Percentiles rank a stretch among this genome's conserved stretches.
phyloP scores from a whole-genome alignment of 2,888 invertebrate genomes.

The Sphecodes monilicornis region DNA sequence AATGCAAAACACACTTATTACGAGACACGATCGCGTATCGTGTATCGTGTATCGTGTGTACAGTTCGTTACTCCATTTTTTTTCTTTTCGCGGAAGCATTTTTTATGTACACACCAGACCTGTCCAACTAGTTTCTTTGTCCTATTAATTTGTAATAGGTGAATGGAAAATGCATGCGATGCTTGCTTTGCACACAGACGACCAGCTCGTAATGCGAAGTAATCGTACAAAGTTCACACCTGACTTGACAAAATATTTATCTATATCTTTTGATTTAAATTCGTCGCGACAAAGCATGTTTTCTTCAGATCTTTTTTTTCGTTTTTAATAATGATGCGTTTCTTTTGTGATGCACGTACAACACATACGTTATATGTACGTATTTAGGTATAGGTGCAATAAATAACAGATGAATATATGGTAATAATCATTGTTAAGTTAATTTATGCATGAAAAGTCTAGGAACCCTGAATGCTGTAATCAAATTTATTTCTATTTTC shows the following conservation, averaged over 20 bases:
- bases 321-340: neutral
- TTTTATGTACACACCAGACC: conserved; percentile 6
- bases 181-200: neutral
- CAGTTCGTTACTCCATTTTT: neutral
- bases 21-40: neutral
- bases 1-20: conserved; percentile 9
- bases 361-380: neutral
- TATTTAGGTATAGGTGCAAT: neutral
- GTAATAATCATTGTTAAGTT: neutral
- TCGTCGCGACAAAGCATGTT: neutral
- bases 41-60: neutral
- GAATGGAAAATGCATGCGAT: neutral
- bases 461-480: neutral
- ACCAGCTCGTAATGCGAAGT: neutral
- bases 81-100: neutral
- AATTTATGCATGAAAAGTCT: neutral
- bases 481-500: neutral
- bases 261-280: neutral
- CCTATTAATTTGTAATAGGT: neutral
- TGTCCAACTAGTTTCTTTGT: conserved; percentile 6
- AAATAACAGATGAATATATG: neutral
- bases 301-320: no score
- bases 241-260: conserved; percentile 23
- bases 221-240: conserved; percentile 37
- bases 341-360: neutral